These are phyloP conservation scores for Ancistrus triradiatus DNA, from an alignment of 2,113 vertebrate species.

Conservation along the genomic window DNA sequence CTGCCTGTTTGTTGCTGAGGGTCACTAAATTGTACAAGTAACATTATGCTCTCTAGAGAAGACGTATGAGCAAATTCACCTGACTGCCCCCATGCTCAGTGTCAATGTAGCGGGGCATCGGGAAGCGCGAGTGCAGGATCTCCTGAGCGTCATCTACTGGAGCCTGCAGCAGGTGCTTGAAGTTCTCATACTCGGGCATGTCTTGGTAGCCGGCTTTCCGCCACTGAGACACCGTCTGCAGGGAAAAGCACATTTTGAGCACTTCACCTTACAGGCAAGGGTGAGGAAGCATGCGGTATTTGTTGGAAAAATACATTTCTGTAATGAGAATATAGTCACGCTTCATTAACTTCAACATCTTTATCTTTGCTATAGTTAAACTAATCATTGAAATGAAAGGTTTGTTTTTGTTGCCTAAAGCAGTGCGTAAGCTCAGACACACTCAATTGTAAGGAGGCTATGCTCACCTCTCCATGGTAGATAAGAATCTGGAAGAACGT, in stretches of 20 bases:
- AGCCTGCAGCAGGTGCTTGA: constrained; percentile 89
- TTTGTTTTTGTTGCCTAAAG: too few relatives aligned
- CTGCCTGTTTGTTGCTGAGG: neutral
- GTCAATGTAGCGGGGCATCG: constrained; percentile 95
- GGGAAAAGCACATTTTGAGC: neutral
- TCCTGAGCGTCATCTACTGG: constrained; percentile 93
- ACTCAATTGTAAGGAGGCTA: too few relatives aligned
- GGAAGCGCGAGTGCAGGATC: constrained; percentile 91
- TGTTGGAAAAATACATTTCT: neutral
- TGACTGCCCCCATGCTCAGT: constrained; percentile 97
- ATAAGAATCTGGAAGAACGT: constrained; percentile 98
- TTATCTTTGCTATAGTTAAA: too few relatives aligned
- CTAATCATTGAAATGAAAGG: too few relatives aligned
- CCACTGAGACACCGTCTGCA: constrained; percentile 92
- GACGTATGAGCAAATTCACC: constrained; percentile 57
- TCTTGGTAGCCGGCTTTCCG: constrained; percentile 94
- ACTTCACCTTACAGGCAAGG: neutral
- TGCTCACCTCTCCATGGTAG: constrained; percentile 93
- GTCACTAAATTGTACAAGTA: neutral
- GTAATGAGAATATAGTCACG: too few relatives aligned
- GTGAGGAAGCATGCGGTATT: neutral
- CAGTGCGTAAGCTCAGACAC: too few relatives aligned
- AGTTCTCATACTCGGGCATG: constrained; percentile 93
- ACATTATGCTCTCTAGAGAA: too few relatives aligned
- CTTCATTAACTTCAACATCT: too few relatives aligned